phyloP scores from a whole-genome alignment of 2,888 invertebrate genomes.

The Papilio elwesi region DNA sequence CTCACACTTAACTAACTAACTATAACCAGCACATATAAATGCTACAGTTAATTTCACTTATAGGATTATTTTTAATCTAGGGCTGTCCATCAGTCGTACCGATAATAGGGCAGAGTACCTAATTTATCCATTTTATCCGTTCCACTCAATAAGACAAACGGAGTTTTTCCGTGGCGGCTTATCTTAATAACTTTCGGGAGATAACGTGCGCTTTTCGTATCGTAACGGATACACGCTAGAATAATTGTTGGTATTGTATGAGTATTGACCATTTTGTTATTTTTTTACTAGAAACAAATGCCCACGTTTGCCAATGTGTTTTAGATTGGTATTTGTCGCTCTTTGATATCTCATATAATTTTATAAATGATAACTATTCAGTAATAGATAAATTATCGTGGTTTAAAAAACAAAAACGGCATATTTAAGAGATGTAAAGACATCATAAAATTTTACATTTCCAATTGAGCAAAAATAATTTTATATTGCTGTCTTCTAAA shows the following conservation, averaged over 20 bases:
- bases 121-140: constrained; percentile 66
- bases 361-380: too few species aligned
- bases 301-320: too few species aligned
- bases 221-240: constrained; percentile 32
- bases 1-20: too few species aligned
- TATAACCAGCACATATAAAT: constrained; percentile 14
- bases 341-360: too few species aligned
- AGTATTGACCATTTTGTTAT: constrained; percentile 6
- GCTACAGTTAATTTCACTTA: constrained; percentile 57
- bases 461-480: too few species aligned
- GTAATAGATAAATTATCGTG: too few species aligned
- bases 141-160: constrained; percentile 64
- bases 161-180: constrained; percentile 71
- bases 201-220: constrained; percentile 57
- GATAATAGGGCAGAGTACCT: constrained; percentile 63
- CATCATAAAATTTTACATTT: too few species aligned
- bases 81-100: constrained; percentile 71
- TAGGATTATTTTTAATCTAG: constrained; percentile 75
- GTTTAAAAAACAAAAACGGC: too few species aligned
- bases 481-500: too few species aligned
- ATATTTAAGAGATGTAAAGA: too few species aligned
- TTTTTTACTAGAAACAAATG: background rate
- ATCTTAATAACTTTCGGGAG: constrained; percentile 80
- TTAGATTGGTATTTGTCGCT: too few species aligned
- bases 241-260: constrained; percentile 26